phyloP scores from a whole-genome alignment of 2,797 vertebrate genomes.

The Clarias platycephalus region DNA sequence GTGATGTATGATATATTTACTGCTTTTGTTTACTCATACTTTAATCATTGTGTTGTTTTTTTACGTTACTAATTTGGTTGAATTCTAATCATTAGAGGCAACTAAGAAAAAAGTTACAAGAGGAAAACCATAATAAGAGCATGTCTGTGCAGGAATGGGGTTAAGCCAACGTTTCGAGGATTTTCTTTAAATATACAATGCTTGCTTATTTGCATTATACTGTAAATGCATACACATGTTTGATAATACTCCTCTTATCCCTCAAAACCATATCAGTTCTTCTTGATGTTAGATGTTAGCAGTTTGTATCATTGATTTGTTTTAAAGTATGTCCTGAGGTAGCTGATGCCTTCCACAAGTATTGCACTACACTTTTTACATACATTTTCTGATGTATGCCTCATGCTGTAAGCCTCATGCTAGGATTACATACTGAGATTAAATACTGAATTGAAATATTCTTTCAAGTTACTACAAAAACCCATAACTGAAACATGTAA shows the following conservation, averaged over 20 bases:
- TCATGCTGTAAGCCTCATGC: too few relatives aligned
- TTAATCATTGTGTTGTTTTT: background rate
- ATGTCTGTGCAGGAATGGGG: background rate
- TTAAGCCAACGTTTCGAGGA: background rate
- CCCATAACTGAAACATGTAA: background rate
- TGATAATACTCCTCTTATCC: background rate
- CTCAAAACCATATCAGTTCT: background rate
- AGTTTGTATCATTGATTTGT: background rate
- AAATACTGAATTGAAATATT: background rate
- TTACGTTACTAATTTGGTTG: background rate
- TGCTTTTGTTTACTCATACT: background rate
- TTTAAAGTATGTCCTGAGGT: background rate
- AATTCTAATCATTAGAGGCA: background rate
- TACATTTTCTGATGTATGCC: background rate
- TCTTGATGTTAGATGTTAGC: background rate
- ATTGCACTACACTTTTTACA: background rate
- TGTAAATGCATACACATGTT: background rate
- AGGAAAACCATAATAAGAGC: background rate
- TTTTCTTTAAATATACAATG: background rate
- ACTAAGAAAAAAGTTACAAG: background rate
- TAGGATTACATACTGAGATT: background rate
- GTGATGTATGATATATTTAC: background rate
- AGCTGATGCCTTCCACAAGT: background rate
- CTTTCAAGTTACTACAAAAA: background rate
- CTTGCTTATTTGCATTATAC: background rate